phyloP scores from a whole-genome alignment of 2,113 vertebrate species.

The Sinocyclocheilus rhinocerous region DNA sequence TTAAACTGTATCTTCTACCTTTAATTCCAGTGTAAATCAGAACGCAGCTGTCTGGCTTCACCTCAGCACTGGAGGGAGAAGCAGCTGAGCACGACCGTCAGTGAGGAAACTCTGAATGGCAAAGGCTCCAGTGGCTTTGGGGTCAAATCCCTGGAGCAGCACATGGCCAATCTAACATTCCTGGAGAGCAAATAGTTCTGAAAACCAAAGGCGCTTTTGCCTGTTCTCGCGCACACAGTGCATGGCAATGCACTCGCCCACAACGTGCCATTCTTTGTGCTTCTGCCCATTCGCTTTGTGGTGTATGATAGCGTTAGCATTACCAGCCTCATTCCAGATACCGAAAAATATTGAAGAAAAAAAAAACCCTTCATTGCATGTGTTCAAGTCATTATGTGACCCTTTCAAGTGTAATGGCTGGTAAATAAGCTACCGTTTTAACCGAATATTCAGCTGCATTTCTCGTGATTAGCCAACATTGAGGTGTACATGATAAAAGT shows the following conservation, averaged over 20 bases:
- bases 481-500: slow-evolving; percentile 8
- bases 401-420: slow-evolving; percentile 38
- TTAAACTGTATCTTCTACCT: not conserved
- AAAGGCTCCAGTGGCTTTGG: slow-evolving; percentile 80
- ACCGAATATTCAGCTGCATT: slow-evolving; percentile 6
- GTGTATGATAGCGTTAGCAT: slow-evolving; percentile 63
- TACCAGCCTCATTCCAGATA: slow-evolving; percentile 51
- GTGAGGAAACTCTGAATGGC: slow-evolving; percentile 73
- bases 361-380: slow-evolving; percentile 40
- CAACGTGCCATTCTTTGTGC: slow-evolving; percentile 65
- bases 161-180: slow-evolving; percentile 82
- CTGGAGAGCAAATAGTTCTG: slow-evolving; percentile 83
- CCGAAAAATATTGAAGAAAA: slow-evolving; percentile 18
- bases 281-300: slow-evolving; percentile 61
- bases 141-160: slow-evolving; percentile 83
- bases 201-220: not conserved
- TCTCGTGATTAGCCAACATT: slow-evolving; percentile 18
- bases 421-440: slow-evolving; percentile 28
- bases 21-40: slow-evolving; percentile 75
- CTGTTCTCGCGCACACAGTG: not conserved
- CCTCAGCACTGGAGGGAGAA: slow-evolving; percentile 84
- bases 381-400: slow-evolving; percentile 21
- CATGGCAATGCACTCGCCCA: slow-evolving; percentile 55
- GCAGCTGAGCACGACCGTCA: slow-evolving; percentile 73
- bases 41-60: slow-evolving; percentile 79